Evolutionary conservation across 2,113 vertebrate species (phyloP), one percentile per base, ranked within the genome.

Genomic region (Anhinga anhinga): DNA sequence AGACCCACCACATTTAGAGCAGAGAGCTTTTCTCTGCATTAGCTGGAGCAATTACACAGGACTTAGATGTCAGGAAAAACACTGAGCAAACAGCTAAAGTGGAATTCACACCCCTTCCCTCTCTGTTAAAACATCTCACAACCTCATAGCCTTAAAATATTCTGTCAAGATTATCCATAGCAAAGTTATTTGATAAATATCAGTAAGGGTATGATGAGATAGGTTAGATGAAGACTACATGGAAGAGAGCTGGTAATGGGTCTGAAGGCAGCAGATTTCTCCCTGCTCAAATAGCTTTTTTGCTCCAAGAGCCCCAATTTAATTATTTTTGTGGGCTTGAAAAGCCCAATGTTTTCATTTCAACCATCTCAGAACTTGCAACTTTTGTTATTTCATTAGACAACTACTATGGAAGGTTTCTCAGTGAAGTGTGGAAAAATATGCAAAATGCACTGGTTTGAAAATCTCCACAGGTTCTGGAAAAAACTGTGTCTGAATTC

Each of bases 11-110:
- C 69, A 70, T 84, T 92, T 78, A 70, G 14, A 93, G 56, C 23
- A 73, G 52, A 82, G 71, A 89, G 70, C 4, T 92, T 94, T 97
- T 91, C 71, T 91, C 80, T 93, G 86, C 70, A 88, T 94, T 93
- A 94, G 58, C 62, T 55, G 45, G 58, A 96, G 61, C 61, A 92
- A 95, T 93, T 95, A 94, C 70, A 73, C 8, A 6, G n/a, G 32
- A 86, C 74, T 93, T 94, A 36, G 6, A 78, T 79, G 45, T 71
- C 66, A 95, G 50, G 23, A 83, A 88, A 80, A 88, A 50, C 42
- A 76, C 16, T 61, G 65, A 93, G 61, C 79, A 91, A 86, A 86
- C 10, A 90, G 27, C 73, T 90, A 20, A 72, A 86, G 79, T 70
- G 11, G 32, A 96, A 80, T 82, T 90, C 53, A 62, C 34, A 61